Evolutionary conservation across 2,888 invertebrate genomes (phyloP), one percentile per base, ranked within the genome.

Genomic region (Pyralis farinalis): DNA sequence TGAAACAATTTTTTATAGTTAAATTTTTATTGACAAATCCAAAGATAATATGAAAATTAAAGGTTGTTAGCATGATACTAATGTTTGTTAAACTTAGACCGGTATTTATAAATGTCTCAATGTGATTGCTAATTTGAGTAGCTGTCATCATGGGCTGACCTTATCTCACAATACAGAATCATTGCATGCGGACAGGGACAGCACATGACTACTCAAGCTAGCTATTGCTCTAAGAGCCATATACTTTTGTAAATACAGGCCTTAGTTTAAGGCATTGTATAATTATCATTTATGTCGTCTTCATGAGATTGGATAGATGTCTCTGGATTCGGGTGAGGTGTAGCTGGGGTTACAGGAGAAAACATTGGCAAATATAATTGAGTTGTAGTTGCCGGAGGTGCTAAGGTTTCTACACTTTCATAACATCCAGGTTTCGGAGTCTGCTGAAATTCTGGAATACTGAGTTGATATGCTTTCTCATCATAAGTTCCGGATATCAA

Each of bases 161-260:
- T 44, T 43, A 44, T 43, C 41, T 43, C 42, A 42, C 39, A 47
- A 47, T 47, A 44, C 42, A 42, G 44, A 43, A 47, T 47, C 43
- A 12, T 38, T 41, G 43, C 46, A 43, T 46, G 46, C 46, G 43
- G 46, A 46, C 46, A 46, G 46, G 43, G 43, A 46, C 43, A 46
- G 46, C 46, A 46, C 46, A 46, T 46, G 46, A 46, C 33, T 46
- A 43, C 43, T 46, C 46, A 43, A 46, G 43, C 46, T 46, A 46
- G 38, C 46, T 46, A 43, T 43, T 36, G 43, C 46, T 41, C 46
- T 42, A 42, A 42, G 42, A 42, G 43, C 46, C 43, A 46, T 46
- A 43, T 43, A 46, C n/a, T n/a, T 46, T 43, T 41, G 43, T 46
- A 46, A 10, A 43, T n/a, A n/a, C n/a, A n/a, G n/a, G n/a, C n/a